Percentiles rank a stretch among this genome's conserved stretches.
Evolutionary conservation across 2,113 vertebrate genomes (phyloP).

Genomic region (Catharus fuscescens): DNA sequence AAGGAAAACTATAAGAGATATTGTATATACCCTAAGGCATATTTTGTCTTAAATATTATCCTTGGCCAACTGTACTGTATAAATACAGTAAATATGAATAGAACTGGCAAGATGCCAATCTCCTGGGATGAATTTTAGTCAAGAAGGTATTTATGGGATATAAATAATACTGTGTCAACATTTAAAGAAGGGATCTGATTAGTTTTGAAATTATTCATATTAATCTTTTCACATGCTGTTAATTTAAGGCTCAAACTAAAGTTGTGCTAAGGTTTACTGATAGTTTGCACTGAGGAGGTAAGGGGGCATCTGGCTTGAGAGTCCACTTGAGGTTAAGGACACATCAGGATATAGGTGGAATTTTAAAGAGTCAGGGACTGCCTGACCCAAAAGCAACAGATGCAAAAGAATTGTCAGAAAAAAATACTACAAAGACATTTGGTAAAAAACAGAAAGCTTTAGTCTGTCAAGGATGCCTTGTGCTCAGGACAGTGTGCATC

Average conservation of each 20-base stretch:
- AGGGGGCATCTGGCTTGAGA: constrained; percentile 25
- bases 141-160: constrained; percentile 88
- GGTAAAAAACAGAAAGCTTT: neutral
- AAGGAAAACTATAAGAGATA: constrained; percentile 82
- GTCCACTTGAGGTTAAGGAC: constrained; percentile 46
- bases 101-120: constrained; percentile 82
- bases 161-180: constrained; percentile 92
- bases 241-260: constrained; percentile 78
- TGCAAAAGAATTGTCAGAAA: neutral
- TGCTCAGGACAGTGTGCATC: neutral
- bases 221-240: constrained; percentile 82
- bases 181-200: constrained; percentile 78
- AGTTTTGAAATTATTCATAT: constrained; percentile 83
- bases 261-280: constrained; percentile 72
- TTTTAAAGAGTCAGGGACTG: neutral
- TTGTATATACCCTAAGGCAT: constrained; percentile 83
- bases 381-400: neutral
- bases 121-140: constrained; percentile 82
- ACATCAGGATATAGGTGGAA: neutral
- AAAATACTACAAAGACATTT: neutral
- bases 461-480: neutral
- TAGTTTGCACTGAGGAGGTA: constrained; percentile 59
- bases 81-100: constrained; percentile 92
- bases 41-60: constrained; percentile 91
- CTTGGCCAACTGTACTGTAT: constrained; percentile 84